Base-by-base conservation (phyloP, 2,113 vertebrate genomes). In the Hucho hucho region DNA sequence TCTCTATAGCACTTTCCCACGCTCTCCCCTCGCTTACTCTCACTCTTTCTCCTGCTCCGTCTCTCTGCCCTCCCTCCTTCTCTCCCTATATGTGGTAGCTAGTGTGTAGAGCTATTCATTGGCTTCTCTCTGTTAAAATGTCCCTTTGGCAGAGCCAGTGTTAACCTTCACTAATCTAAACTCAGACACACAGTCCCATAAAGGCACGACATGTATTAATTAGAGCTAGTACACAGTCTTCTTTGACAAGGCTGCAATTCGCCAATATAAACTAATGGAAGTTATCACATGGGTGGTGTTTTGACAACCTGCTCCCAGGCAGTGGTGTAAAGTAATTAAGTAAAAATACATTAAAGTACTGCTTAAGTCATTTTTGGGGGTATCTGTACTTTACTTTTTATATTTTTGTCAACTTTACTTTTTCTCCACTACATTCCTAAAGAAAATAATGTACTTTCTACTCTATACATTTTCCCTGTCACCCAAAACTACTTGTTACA, bases 181-280 rank as follows among this genome's bases (percentile, higher is more conserved):
- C 43, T 18, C 64, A 13, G 25, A 63, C 14, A 64, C 11, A 18
- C 66, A 28, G 20, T 28, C 2, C 53, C n/a, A 58, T 79, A 65
- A 77, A 79, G 29, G 72, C 75, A 77, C 65, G 75, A 78, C 82
- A 74, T 64, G 9, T 43, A 43, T 43, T 43, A 73, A 84, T 84
- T 79, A 76, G 12, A 73, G 64, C 18, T 37, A 25, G 49, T 53
- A 49, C 24, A 12, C 24, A 69, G 25, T 81, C 70, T 82, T 69
- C 53, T 43, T 77, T 78, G 68, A 81, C 70, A 66, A 70, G 58
- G 46, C 43, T 56, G 29, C 29, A 53, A 29, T 47, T 37, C 49
- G 3, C 49, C 49, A 16, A 83, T 58, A 74, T 79, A 84, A 90
- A 85, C 80, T 49, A 11, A 43, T 43, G 28, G 1, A 22, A 53